phyloP scores from a whole-genome alignment of 2,113 vertebrate genomes.

The Melanostigma gelatinosum region DNA sequence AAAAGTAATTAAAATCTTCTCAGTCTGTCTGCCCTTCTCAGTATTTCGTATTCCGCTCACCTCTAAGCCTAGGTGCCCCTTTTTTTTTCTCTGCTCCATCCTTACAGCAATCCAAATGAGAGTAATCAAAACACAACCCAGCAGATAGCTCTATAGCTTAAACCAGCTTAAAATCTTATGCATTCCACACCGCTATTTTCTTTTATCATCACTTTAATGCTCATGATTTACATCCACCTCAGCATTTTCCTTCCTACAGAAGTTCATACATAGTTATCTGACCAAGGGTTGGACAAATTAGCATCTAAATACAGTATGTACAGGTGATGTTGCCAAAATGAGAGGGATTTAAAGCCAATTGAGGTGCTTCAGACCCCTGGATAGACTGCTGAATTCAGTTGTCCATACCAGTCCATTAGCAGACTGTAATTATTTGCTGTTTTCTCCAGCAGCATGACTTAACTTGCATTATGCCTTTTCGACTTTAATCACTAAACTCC shows the following conservation, averaged over 20 bases:
- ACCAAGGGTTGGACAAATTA: conserved; percentile 80
- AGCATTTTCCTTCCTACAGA: conserved; percentile 69
- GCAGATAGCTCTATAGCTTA: conserved; percentile 58
- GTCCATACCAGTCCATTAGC: conserved; percentile 74
- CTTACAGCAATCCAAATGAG: conserved; percentile 60
- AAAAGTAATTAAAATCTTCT: conserved; percentile 74
- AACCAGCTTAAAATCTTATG: conserved; percentile 64
- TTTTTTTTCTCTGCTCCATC: conserved; percentile 19
- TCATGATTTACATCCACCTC: conserved; percentile 71
- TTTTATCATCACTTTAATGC: conserved; percentile 66
- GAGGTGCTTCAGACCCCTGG: conserved; percentile 56
- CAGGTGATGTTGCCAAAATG: conserved; percentile 64
- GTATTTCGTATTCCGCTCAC: conserved; percentile 57
- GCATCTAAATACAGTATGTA: conserved; percentile 79
- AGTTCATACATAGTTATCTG: conserved; percentile 68
- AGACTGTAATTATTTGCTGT: conserved; percentile 76
- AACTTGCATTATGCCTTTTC: conserved; percentile 57
- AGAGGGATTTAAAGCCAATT: conserved; percentile 63
- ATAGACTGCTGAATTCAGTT: conserved; percentile 77
- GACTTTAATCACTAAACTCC: conserved; percentile 63
- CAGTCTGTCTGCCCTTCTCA: conserved; percentile 44
- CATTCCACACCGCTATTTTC: conserved; percentile 61
- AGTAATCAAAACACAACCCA: conserved; percentile 63
- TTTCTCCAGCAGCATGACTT: conserved; percentile 61
- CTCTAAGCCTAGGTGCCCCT: conserved; percentile 37